Evolutionary conservation across 2,113 vertebrate genomes (phyloP).

Genomic region (Paraplagusia blochii): DNA sequence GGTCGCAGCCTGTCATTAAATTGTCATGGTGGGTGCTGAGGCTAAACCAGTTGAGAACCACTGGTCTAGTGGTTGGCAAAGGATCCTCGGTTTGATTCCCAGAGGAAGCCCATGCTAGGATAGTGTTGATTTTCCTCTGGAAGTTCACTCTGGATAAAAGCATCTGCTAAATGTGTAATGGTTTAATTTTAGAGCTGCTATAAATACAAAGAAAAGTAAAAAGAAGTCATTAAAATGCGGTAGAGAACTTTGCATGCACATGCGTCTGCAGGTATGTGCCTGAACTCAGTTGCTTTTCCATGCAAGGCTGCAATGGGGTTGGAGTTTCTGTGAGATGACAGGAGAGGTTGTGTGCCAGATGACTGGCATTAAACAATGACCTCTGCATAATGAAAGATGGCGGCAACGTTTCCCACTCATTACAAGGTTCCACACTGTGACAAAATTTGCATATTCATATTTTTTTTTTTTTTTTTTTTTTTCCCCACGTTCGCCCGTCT

Average conservation of each 20-base stretch:
- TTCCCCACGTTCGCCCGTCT: slow-evolving; percentile 18
- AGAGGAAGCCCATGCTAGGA: too few relatives aligned
- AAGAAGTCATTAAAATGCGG: too few relatives aligned
- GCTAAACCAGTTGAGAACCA: too few relatives aligned
- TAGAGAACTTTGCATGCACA: too few relatives aligned
- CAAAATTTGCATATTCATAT: slow-evolving; percentile 96
- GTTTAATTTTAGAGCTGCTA: too few relatives aligned
- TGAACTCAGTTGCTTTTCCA: slow-evolving; percentile 27
- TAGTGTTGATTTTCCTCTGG: too few relatives aligned
- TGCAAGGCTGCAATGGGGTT: slow-evolving; percentile 54
- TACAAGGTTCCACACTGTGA: slow-evolving; percentile 89
- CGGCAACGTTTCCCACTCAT: slow-evolving; percentile 90
- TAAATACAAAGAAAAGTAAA: background rate
- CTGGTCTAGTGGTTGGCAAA: too few relatives aligned
- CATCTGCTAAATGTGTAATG: too few relatives aligned
- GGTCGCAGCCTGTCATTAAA: too few relatives aligned
- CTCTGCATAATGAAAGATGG: slow-evolving; percentile 88
- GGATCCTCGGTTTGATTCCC: too few relatives aligned
- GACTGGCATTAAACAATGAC: slow-evolving; percentile 93
- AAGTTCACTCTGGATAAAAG: too few relatives aligned
- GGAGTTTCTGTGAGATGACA: slow-evolving; percentile 63
- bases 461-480: slow-evolving; percentile 80
- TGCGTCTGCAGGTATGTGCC: background rate
- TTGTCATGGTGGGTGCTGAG: too few relatives aligned
- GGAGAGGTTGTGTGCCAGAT: slow-evolving; percentile 74